A percentile compares a stretch with the other conserved stretches of the same genome.
Evolutionary conservation across 2,888 invertebrate species (phyloP).

Genomic region (Cryptus armator): DNA sequence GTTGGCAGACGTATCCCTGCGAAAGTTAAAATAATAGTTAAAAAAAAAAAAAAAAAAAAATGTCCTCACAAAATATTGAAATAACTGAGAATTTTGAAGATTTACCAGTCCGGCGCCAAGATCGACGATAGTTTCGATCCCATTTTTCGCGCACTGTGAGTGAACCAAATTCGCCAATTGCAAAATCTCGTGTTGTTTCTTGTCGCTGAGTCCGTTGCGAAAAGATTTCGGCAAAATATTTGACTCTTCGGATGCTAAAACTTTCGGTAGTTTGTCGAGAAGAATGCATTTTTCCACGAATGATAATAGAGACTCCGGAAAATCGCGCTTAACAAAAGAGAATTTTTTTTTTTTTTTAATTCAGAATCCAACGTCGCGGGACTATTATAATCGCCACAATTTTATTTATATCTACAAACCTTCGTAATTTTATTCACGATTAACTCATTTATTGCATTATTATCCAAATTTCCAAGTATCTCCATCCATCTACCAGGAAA

Average conservation of each 20-base stretch:
- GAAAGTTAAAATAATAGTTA: slow-evolving; percentile 73
- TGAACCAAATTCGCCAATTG: slow-evolving; percentile 87
- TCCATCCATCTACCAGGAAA: slow-evolving; percentile 87
- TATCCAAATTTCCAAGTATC: slow-evolving; percentile 84
- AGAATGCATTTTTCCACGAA: slow-evolving; percentile 82
- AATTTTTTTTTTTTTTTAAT: not conserved
- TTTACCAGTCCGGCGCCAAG: slow-evolving; percentile 92
- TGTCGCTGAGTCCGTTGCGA: slow-evolving; percentile 85
- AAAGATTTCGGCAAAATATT: slow-evolving; percentile 80
- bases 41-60: not conserved
- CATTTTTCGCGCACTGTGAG: slow-evolving; percentile 85
- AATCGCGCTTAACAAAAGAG: slow-evolving; percentile 78
- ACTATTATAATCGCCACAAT: not conserved
- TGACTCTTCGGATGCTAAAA: slow-evolving; percentile 6
- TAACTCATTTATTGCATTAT: slow-evolving; percentile 86
- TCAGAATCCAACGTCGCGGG: slow-evolving; percentile 44
- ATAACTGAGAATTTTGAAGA: not conserved
- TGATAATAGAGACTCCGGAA: slow-evolving; percentile 83
- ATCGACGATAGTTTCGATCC: slow-evolving; percentile 88
- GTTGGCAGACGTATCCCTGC: slow-evolving; percentile 91
- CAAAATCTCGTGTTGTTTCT: slow-evolving; percentile 91
- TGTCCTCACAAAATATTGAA: not conserved
- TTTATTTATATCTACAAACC: slow-evolving; percentile 68
- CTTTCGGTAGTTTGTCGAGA: slow-evolving; percentile 79
- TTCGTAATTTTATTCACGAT: slow-evolving; percentile 75